Percentiles rank a stretch among this genome's conserved stretches.
phyloP scores from a whole-genome alignment of 2,113 vertebrate genomes.

The Hypomesus transpacificus region DNA sequence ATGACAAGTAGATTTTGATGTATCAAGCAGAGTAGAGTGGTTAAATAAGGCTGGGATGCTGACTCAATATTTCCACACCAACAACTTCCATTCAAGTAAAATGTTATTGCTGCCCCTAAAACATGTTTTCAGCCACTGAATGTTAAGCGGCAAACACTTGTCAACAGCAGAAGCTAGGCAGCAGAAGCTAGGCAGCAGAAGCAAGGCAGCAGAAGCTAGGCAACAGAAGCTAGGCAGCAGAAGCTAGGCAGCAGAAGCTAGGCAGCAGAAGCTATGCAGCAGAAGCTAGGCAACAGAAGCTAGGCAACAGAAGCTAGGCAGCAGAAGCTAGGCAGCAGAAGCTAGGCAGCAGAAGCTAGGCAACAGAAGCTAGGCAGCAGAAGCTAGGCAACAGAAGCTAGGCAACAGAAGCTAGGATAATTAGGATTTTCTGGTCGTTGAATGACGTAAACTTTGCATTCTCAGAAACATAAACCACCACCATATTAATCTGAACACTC shows the following conservation, averaged over 20 bases:
- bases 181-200: neutral
- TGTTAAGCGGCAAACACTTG: slow-evolving; percentile 7
- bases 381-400: neutral
- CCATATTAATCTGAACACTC: too few relatives aligned
- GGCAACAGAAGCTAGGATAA: too few relatives aligned
- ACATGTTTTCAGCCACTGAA: slow-evolving; percentile 8
- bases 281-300: neutral
- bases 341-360: neutral
- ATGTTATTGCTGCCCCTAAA: neutral
- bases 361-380: too few relatives aligned
- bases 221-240: too few relatives aligned
- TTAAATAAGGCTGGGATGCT: slow-evolving; percentile 19
- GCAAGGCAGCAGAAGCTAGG: neutral
- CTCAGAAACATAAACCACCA: too few relatives aligned
- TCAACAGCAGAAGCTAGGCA: neutral
- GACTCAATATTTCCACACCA: slow-evolving; percentile 43
- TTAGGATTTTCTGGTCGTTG: too few relatives aligned
- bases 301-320: neutral
- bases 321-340: too few relatives aligned
- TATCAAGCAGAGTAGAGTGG: slow-evolving; percentile 6
- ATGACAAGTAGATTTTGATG: neutral
- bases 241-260: neutral
- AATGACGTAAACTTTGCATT: too few relatives aligned
- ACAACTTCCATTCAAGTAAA: slow-evolving; percentile 27
- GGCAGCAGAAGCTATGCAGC: too few relatives aligned